Evolutionary conservation across 2,888 invertebrate genomes (phyloP).

Genomic region (Meganola albula): DNA sequence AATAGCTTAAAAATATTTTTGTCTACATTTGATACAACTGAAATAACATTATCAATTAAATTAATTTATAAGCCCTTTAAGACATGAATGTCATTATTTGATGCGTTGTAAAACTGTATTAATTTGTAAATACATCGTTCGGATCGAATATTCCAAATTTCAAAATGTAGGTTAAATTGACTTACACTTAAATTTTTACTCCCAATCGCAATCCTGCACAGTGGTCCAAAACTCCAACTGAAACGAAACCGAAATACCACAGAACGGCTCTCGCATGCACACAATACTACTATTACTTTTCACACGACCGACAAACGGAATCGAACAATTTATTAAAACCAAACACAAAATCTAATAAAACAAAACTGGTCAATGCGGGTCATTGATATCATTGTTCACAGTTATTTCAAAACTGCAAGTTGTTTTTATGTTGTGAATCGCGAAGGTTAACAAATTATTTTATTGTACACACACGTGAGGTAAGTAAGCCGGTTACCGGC

Average conservation of each 20-base stretch:
- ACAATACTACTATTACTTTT: slow-evolving; percentile 54
- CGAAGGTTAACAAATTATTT: slow-evolving; percentile 53
- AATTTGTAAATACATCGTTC: too few species aligned
- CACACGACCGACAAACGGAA: slow-evolving; percentile 54
- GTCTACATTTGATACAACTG: too few species aligned
- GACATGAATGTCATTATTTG: too few species aligned
- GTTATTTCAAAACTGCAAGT: slow-evolving; percentile 34
- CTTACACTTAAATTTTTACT: too few species aligned
- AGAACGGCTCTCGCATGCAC: slow-evolving; percentile 53
- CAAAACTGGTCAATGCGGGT: slow-evolving; percentile 18
- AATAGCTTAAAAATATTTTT: too few species aligned
- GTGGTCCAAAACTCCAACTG: slow-evolving; percentile 53
- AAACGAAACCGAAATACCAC: slow-evolving; percentile 62
- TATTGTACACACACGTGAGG: slow-evolving; percentile 59
- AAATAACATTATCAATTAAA: too few species aligned
- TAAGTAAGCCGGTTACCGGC: slow-evolving; percentile 42
- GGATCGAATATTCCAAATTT: too few species aligned
- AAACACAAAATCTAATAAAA: slow-evolving; percentile 37
- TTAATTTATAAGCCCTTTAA: too few species aligned
- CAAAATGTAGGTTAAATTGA: too few species aligned
- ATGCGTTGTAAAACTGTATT: too few species aligned
- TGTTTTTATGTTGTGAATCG: slow-evolving; percentile 42
- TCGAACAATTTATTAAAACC: slow-evolving; percentile 39
- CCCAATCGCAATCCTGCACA: slow-evolving; percentile 33
- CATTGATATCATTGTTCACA: slow-evolving; percentile 34